Base-by-base conservation (phyloP, 2,888 invertebrate genomes). In the Schrankia costaestrigalis region DNA sequence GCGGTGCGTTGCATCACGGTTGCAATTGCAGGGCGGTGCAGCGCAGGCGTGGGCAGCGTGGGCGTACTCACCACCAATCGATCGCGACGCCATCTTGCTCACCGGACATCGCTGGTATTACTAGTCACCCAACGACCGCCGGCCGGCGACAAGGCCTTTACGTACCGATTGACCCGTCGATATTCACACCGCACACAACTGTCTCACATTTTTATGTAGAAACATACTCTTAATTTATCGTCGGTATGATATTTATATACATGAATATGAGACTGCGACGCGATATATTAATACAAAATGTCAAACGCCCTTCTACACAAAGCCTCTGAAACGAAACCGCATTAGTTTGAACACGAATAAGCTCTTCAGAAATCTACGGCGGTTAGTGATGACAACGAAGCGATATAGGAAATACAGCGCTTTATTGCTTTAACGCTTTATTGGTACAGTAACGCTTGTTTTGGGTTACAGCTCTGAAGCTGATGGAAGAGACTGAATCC, bases 1-100 rank as follows among this genome's bases (percentile, higher is more conserved):
- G 72, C 71, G 75, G 66, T 55, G 44, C 65, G 64, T 41, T 74
- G 77, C 73, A 74, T 46, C 52, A 65, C 44, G 36, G 57, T 43
- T 78, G 77, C 78, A 78, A 66, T 56, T 75, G 74, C 74, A 77
- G 69, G 85, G 85, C 78, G 81, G 68, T 68, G 78, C 78, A 76
- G 79, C 78, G 84, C 81, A 79, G 74, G 82, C 83, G 85, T 83
- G 79, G 77, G 75, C 63, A 62, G 60, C 70, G 71, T 72, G 82
- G 83, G 85, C 80, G 85, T 81, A 63, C 71, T 75, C 66, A 56
- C 49, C 60, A 66, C 69, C 70, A 73, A 82, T 84, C 79, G 84
- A 83, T 82, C 59, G 71, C 68, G 82, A 67, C 84, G 86, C 86
- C 86, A 86, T 86, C 78, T 85, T 85, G 81, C 64, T 63, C 46